Conservation (phyloP, 2,113 vertebrate genomes). For the Halichoerus grypus region DNA sequence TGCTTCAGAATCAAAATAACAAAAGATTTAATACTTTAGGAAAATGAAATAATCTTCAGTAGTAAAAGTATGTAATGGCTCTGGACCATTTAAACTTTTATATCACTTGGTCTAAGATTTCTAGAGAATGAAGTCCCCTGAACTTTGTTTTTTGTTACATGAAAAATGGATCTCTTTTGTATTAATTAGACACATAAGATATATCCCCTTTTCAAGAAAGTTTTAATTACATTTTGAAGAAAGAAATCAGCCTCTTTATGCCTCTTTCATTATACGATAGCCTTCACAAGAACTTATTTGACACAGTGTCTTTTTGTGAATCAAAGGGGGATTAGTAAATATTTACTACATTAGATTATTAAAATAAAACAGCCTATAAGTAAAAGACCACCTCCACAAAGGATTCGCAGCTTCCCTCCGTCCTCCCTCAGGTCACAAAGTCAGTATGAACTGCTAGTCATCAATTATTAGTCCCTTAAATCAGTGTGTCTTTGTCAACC, state of each 20-base stretch:
- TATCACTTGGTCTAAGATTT: neutral
- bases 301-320: neutral
- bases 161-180: neutral
- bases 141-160: neutral
- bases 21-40: neutral
- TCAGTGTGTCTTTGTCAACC: neutral
- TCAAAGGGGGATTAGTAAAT: neutral
- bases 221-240: conserved; percentile 36
- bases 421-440: neutral
- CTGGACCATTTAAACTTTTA: neutral
- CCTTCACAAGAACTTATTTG: neutral
- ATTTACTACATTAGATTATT: neutral
- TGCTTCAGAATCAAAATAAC: conserved; percentile 7
- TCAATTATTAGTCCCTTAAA: neutral
- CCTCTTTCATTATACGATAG: neutral
- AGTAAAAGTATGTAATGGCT: neutral
- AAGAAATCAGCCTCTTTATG: neutral
- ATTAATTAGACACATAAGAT: neutral
- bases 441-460: neutral
- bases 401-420: too few species aligned
- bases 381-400: neutral
- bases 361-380: neutral
- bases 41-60: neutral
- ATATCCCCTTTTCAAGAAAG: neutral
- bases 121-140: neutral